These are phyloP conservation scores for Muraenolepis orangiensis DNA, from an alignment of 2,797 vertebrate species.

Conservation along the genomic window DNA sequence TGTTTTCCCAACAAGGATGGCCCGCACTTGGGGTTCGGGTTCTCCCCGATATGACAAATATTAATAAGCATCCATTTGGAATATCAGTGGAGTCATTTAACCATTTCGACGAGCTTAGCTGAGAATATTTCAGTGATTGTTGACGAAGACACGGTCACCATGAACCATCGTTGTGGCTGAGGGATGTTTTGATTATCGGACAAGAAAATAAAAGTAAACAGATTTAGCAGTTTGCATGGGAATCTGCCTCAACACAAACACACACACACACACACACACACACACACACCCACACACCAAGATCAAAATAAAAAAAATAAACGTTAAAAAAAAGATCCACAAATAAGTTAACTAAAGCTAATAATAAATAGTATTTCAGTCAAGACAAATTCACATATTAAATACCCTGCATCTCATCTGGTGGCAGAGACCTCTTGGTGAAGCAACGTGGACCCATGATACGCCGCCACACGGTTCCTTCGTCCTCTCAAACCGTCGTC, in stretches of 20 bases:
- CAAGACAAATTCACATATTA: constrained; percentile 70
- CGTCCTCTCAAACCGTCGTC: constrained; percentile 2
- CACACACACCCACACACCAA: constrained; percentile 29
- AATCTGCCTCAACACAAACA: constrained; percentile 24
- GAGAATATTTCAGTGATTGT: no score
- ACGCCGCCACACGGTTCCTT: constrained; percentile 4
- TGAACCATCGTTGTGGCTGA: constrained; percentile 4
- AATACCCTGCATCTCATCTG: constrained; percentile 54
- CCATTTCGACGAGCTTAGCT: not conserved
- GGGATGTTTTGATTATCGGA: constrained; percentile 1
- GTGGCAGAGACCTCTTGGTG: constrained; percentile 35
- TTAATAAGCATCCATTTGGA: not conserved
- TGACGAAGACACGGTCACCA: not conserved
- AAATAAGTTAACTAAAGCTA: constrained; percentile 70
- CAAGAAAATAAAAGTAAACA: constrained; percentile 36
- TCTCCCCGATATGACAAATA: constrained; percentile 11
- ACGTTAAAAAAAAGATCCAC: constrained; percentile 39
- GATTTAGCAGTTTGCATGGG: constrained; percentile 33
- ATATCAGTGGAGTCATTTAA: not conserved
- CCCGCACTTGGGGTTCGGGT: constrained; percentile 42
- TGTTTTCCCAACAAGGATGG: constrained; percentile 33
- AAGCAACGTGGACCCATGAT: constrained; percentile 36
- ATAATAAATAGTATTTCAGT: constrained; percentile 65
- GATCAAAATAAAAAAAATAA: constrained; percentile 21
- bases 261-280: no score